A percentile compares a stretch with the other conserved stretches of the same genome.
These are phyloP conservation scores for Sciaenops ocellatus DNA, from an alignment of 2,797 vertebrate species.

Conservation along the genomic window DNA sequence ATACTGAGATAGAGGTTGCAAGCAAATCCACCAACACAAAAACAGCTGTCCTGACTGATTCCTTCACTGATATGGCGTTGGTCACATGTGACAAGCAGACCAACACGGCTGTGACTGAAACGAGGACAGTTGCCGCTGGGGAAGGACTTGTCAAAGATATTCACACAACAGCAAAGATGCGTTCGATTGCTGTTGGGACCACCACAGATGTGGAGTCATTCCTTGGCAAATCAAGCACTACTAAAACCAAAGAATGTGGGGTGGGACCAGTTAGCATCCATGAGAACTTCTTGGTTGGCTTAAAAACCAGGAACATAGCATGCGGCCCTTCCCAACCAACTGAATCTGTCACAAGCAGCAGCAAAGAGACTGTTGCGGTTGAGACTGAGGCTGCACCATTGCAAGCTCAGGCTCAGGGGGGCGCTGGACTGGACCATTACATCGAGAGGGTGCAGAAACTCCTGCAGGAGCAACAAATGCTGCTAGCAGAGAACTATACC, in stretches of 20 bases:
- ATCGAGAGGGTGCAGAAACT: conserved; percentile 96
- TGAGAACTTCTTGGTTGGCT: conserved; percentile 94
- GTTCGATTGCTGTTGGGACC: conserved; percentile 93
- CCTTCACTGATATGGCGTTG: conserved; percentile 85
- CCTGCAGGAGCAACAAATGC: conserved; percentile 94
- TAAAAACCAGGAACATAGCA: conserved; percentile 95
- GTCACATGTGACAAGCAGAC: conserved; percentile 89
- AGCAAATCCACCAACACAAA: conserved; percentile 89
- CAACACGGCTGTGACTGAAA: conserved; percentile 86
- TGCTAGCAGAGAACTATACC: conserved; percentile 96
- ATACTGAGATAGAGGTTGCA: conserved; percentile 79
- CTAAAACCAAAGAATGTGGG: conserved; percentile 94
- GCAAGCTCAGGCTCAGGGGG: conserved; percentile 56
- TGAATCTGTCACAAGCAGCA: conserved; percentile 72
- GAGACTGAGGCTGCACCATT: conserved; percentile 44
- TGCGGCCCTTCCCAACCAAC: conserved; percentile 87
- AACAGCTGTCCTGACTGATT: conserved; percentile 75
- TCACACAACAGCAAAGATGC: conserved; percentile 81
- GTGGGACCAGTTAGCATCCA: conserved; percentile 89
- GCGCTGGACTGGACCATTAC: conserved; percentile 92
- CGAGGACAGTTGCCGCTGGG: conserved; percentile 89
- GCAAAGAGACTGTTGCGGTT: conserved; percentile 60
- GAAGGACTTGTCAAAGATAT: conserved; percentile 94
- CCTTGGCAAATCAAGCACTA: conserved; percentile 48
- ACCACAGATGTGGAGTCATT: conserved; percentile 76